These are phyloP conservation scores for Hippoglossus hippoglossus DNA, from an alignment of 2,797 vertebrate genomes.

Conservation along the genomic window DNA sequence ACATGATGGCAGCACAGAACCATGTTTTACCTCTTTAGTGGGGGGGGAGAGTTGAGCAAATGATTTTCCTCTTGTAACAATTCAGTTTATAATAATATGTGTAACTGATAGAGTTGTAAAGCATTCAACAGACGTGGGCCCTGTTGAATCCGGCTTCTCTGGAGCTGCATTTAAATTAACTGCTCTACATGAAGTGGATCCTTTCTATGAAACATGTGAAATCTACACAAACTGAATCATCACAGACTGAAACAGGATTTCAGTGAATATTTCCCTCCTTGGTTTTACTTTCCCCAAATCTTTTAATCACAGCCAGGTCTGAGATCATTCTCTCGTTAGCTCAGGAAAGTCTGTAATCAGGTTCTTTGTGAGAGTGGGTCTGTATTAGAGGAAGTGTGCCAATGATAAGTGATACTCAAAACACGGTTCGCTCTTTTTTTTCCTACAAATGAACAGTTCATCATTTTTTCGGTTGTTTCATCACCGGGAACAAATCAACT, in stretches of 20 bases:
- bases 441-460: not conserved
- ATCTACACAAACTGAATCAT: constrained; percentile 2
- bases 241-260: constrained; percentile 21
- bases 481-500: not conserved
- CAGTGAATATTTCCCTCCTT: constrained; percentile 26
- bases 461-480: constrained; percentile 21
- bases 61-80: not conserved
- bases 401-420: not conserved
- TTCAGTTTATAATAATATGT: not conserved
- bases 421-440: not conserved
- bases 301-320: constrained; percentile 38
- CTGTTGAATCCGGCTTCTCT: not conserved
- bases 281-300: constrained; percentile 7
- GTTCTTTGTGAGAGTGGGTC: not conserved
- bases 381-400: not conserved
- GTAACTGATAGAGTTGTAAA: not conserved
- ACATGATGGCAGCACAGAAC: constrained; percentile 57
- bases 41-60: not conserved
- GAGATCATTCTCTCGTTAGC: constrained; percentile 39
- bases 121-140: not conserved
- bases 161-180: not conserved
- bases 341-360: constrained; percentile 20
- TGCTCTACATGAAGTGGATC: not conserved
- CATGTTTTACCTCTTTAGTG: not conserved
- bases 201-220: constrained; percentile 25